These are phyloP conservation scores for Phrixothrix hirtus DNA, from an alignment of 2,888 invertebrate species.

Conservation along the genomic window DNA sequence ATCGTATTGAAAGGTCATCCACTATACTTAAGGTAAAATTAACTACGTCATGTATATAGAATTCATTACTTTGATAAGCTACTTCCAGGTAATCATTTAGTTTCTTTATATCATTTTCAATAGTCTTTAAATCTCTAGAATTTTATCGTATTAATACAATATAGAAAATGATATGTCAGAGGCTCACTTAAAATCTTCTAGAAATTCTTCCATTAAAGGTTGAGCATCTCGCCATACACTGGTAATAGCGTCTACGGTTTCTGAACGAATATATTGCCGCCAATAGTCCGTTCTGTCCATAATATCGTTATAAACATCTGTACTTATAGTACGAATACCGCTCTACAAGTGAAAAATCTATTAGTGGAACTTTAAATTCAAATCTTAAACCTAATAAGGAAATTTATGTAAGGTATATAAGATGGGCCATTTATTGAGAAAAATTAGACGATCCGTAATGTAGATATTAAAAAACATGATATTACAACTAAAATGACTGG, in stretches of 20 bases:
- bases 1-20: constrained; percentile 77
- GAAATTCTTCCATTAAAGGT: constrained; percentile 68
- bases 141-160: not conserved
- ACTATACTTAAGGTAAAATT: constrained; percentile 70
- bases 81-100: constrained; percentile 72
- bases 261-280: constrained; percentile 69
- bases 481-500: too few species aligned
- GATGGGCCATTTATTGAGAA: too few species aligned
- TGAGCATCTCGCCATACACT: constrained; percentile 78
- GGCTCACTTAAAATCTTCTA: constrained; percentile 67
- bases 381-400: too few species aligned
- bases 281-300: constrained; percentile 65
- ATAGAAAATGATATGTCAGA: not conserved
- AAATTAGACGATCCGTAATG: too few species aligned
- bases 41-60: constrained; percentile 79
- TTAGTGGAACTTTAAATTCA: constrained; percentile 1
- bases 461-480: too few species aligned
- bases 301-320: constrained; percentile 58
- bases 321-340: constrained; percentile 53
- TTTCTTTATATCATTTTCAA: constrained; percentile 73
- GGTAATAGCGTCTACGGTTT: constrained; percentile 67
- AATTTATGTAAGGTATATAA: too few species aligned
- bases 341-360: constrained; percentile 47
- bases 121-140: constrained; percentile 65
- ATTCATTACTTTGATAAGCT: constrained; percentile 80